phyloP scores from a whole-genome alignment of 2,797 vertebrate species.

The Chelon labrosus region DNA sequence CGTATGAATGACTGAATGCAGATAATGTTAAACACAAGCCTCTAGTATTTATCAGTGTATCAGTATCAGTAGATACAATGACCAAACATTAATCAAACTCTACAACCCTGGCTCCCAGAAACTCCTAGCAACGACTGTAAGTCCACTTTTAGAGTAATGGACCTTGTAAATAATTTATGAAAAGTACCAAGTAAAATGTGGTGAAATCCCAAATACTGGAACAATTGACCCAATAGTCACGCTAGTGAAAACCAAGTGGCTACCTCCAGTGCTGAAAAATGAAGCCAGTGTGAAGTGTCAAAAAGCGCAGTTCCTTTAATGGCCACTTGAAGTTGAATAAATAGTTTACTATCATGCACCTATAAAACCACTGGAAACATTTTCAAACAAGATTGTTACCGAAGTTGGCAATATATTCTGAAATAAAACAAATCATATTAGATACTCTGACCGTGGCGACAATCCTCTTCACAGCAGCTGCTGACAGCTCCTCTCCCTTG shows the following conservation, averaged over 20 bases:
- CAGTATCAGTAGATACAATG: not conserved
- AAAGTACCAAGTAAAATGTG: no score
- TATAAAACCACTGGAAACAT: not conserved
- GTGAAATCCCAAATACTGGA: not conserved
- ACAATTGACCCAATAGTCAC: not conserved
- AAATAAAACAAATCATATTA: not conserved
- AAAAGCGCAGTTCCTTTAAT: no score
- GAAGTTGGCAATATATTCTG: not conserved
- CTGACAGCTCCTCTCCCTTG: conserved; percentile 94
- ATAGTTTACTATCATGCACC: not conserved
- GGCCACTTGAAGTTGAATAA: no score
- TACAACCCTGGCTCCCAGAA: not conserved
- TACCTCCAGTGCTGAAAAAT: no score
- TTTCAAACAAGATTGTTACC: not conserved
- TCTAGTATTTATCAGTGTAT: no score
- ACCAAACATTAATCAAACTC: not conserved
- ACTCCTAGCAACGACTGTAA: not conserved
- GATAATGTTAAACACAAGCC: not conserved
- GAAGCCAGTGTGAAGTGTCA: no score
- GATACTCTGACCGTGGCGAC: conserved; percentile 89
- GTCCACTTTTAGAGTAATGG: not conserved
- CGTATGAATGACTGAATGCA: not conserved
- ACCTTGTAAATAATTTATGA: not conserved
- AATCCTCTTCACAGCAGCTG: conserved; percentile 93
- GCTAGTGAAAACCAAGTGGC: not conserved